phyloP scores from a whole-genome alignment of 2,888 invertebrate genomes.

The Pollenia angustigena region DNA sequence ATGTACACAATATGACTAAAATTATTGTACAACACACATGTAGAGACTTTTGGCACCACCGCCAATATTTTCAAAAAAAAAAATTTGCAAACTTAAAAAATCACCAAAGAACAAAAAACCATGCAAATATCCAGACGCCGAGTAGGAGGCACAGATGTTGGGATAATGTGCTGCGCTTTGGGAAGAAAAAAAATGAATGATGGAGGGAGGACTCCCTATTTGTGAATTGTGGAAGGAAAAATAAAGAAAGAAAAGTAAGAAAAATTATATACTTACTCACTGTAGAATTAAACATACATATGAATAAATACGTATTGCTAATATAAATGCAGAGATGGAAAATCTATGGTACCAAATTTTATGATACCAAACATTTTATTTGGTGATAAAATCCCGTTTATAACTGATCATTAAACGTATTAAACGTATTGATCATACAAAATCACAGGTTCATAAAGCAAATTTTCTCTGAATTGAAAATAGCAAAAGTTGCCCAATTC shows the following conservation, averaged over 20 bases:
- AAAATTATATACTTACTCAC: slow-evolving; percentile 66
- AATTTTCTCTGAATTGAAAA: too few species aligned
- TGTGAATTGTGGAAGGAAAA: slow-evolving; percentile 41
- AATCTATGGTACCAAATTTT: background rate
- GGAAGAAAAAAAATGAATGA: slow-evolving; percentile 21
- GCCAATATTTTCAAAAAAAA: slow-evolving; percentile 56
- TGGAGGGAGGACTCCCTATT: slow-evolving; percentile 50
- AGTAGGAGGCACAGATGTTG: slow-evolving; percentile 73
- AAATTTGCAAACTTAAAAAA: background rate
- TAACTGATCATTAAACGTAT: too few species aligned
- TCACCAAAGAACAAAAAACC: slow-evolving; percentile 23
- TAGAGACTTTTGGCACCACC: slow-evolving; percentile 73
- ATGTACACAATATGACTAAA: slow-evolving; percentile 69
- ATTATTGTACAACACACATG: slow-evolving; percentile 69
- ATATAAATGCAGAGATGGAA: slow-evolving; percentile 1
- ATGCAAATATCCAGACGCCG: slow-evolving; percentile 65
- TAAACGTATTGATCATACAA: too few species aligned
- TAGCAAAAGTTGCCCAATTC: too few species aligned
- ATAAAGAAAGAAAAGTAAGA: slow-evolving; percentile 46
- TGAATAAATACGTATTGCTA: slow-evolving; percentile 56
- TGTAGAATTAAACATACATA: slow-evolving; percentile 54
- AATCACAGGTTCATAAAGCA: too few species aligned
- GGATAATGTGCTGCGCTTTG: slow-evolving; percentile 67
- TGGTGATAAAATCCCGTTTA: background rate
- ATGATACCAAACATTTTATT: background rate